Percentiles rank a stretch among this genome's conserved stretches.
These are phyloP conservation scores for Marmota flaviventris DNA, from an alignment of 2,113 vertebrate species.

Conservation along the genomic window DNA sequence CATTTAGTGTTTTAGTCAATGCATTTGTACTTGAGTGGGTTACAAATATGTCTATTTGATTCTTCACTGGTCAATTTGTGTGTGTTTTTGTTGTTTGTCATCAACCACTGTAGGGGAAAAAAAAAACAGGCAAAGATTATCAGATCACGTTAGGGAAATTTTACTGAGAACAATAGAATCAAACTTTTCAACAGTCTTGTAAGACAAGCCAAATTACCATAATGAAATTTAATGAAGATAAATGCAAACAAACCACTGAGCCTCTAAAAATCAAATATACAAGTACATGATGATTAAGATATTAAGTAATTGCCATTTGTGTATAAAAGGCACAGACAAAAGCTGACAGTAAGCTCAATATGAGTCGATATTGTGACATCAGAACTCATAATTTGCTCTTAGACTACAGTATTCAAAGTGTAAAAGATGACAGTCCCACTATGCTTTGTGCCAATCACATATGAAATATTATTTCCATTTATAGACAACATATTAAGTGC, in stretches of 20 bases:
- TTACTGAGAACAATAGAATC: constrained; percentile 58
- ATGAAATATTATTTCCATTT: background rate
- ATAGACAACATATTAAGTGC: background rate
- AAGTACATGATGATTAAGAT: constrained; percentile 74
- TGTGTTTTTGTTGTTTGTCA: background rate
- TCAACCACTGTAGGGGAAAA: background rate
- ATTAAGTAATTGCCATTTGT: constrained; percentile 67
- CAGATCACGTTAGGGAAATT: constrained; percentile 62
- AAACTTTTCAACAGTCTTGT: constrained; percentile 41
- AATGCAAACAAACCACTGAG: constrained; percentile 66
- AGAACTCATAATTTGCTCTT: constrained; percentile 45
- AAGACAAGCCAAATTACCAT: constrained; percentile 64
- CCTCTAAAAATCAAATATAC: constrained; percentile 61
- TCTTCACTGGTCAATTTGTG: background rate
- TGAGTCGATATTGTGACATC: constrained; percentile 40
- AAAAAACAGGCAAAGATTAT: constrained; percentile 58
- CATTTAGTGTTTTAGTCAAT: constrained; percentile 15
- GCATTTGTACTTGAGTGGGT: background rate
- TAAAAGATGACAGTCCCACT: background rate
- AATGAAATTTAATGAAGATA: constrained; percentile 74
- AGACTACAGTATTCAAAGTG: background rate
- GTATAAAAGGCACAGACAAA: constrained; percentile 30
- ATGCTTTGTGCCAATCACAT: background rate
- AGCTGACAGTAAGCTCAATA: constrained; percentile 45
- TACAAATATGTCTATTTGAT: background rate